Percentiles rank a stretch among this genome's conserved stretches.
phyloP scores from a whole-genome alignment of 2,113 vertebrate species.

The Anoura caudifer region DNA sequence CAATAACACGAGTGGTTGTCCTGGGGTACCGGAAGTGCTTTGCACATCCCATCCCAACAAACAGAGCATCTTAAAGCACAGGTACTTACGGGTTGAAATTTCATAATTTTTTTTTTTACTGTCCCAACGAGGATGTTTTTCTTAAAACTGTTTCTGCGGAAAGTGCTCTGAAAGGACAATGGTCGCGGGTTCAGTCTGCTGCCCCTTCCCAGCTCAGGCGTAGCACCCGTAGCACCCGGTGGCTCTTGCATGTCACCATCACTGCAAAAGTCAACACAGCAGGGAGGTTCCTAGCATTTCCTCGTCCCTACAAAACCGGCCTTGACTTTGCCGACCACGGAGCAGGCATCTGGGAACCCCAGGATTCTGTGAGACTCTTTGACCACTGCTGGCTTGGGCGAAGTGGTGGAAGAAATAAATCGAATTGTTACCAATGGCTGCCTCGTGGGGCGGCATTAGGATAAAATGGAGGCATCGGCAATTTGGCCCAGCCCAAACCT shows the following conservation, averaged over 20 bases:
- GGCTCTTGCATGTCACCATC: neutral
- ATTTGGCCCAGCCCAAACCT: neutral
- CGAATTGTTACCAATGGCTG: accelerated
- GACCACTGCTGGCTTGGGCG: neutral
- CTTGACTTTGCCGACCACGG: neutral
- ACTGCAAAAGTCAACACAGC: neutral
- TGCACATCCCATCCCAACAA: neutral
- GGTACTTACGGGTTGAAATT: neutral
- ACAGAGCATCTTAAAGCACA: neutral
- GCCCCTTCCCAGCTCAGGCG: accelerated
- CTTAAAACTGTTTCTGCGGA: neutral
- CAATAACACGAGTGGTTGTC: accelerated
- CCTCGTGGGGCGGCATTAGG: too few species aligned
- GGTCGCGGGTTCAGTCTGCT: accelerated
- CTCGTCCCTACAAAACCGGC: accelerated
- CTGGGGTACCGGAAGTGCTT: neutral
- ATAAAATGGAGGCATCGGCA: neutral
- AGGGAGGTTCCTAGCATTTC: neutral
- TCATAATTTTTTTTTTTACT: neutral
- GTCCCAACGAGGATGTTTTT: neutral
- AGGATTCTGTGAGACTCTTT: accelerated
- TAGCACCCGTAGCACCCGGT: too few species aligned
- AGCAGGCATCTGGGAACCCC: neutral
- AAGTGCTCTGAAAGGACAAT: accelerated
- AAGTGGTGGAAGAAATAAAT: neutral